These are phyloP conservation scores for Ptychodera flava DNA, from an alignment of 35 echinoderm and acorn worm species.

Conservation along the genomic window DNA sequence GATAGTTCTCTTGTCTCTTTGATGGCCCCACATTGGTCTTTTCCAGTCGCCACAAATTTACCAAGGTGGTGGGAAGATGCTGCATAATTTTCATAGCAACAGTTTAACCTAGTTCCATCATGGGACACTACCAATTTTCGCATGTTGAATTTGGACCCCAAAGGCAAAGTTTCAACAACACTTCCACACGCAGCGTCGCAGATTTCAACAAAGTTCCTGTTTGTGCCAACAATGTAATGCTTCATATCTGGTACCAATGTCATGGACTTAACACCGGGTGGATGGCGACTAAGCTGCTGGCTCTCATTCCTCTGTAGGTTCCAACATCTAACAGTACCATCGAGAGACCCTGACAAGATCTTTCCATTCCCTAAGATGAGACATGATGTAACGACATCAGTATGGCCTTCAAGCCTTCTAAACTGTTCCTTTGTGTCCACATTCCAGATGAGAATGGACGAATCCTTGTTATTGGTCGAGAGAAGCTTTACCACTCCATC, in stretches of 20 bases:
- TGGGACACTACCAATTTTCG: background rate
- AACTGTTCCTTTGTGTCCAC: background rate
- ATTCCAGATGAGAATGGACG: background rate
- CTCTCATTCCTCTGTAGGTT: background rate
- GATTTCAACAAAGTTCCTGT: background rate
- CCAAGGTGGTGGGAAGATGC: background rate
- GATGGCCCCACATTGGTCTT: too few relatives aligned
- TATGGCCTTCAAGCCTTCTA: background rate
- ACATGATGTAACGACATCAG: background rate
- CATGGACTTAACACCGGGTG: background rate
- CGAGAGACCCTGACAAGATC: background rate
- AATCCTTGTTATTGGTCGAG: background rate
- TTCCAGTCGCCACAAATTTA: too few relatives aligned
- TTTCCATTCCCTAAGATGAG: background rate
- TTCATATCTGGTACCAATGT: background rate
- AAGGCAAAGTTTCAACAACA: background rate
- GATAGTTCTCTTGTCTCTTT: background rate
- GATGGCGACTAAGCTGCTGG: background rate
- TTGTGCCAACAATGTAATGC: background rate
- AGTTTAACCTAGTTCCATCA: background rate
- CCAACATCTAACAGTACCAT: background rate
- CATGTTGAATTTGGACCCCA: background rate
- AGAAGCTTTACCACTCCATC: background rate
- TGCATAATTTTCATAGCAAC: background rate
- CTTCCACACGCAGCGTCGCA: background rate